These are phyloP conservation scores for Mythimna ferrago DNA, from an alignment of 2,888 invertebrate genomes.

Conservation along the genomic window DNA sequence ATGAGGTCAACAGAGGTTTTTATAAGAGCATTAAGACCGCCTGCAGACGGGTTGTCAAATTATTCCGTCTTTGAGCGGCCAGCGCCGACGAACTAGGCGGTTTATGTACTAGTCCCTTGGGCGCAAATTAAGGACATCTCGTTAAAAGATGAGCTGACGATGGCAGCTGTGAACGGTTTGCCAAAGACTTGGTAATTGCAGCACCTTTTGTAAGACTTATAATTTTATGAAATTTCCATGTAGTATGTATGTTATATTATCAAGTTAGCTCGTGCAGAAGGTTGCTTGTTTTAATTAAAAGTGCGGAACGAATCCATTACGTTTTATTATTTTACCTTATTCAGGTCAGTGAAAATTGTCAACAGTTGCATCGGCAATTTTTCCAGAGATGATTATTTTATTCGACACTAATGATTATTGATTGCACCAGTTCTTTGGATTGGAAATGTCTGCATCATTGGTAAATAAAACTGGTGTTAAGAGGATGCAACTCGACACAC, in stretches of 20 bases:
- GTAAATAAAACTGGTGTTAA: background rate
- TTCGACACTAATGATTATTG: constrained; percentile 1
- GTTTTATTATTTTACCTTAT: background rate
- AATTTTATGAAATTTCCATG: background rate
- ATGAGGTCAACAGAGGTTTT: constrained; percentile 22
- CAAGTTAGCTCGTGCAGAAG: background rate
- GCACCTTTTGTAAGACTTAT: background rate
- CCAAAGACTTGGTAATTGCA: background rate
- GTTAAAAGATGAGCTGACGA: constrained; percentile 28
- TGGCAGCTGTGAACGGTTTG: constrained; percentile 1
- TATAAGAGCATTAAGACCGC: background rate
- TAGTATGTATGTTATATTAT: background rate
- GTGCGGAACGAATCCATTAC: background rate
- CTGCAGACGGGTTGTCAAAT: constrained; percentile 21
- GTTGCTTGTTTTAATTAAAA: constrained; percentile 30
- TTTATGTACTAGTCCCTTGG: constrained; percentile 17
- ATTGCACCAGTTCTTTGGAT: background rate
- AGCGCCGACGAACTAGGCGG: background rate
- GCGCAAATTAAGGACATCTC: constrained; percentile 44
- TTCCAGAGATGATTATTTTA: background rate
- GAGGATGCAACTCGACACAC: too few relatives aligned
- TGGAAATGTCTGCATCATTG: background rate
- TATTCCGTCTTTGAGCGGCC: constrained; percentile 32
- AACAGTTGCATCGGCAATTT: background rate
- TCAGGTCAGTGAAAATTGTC: constrained; percentile 26